Conservation (phyloP, 2,888 invertebrate genomes). For the Lycocerus yunnanus region DNA sequence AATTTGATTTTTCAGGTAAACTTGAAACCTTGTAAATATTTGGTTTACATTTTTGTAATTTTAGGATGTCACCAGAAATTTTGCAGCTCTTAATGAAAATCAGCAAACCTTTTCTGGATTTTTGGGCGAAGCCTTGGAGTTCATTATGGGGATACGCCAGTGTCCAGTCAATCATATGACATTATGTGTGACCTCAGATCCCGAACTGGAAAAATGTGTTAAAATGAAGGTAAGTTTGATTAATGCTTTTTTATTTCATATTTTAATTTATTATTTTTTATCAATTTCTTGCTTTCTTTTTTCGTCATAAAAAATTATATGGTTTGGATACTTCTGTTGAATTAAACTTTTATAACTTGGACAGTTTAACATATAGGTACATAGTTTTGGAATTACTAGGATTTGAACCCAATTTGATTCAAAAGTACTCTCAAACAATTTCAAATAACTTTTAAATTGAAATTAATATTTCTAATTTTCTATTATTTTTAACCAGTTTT, state of each 20-base stretch:
- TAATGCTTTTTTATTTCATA: not conserved
- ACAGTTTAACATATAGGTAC: no score
- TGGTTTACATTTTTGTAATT: conserved; percentile 2
- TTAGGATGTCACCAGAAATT: conserved; percentile 74
- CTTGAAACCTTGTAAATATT: not conserved
- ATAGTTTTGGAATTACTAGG: no score
- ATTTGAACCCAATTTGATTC: no score
- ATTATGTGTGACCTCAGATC: conserved; percentile 88
- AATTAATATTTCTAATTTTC: no score
- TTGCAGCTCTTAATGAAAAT: conserved; percentile 69
- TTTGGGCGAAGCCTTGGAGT: conserved; percentile 68
- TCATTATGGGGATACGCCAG: conserved; percentile 74
- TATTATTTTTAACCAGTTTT: no score
- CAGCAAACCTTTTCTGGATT: conserved; percentile 79
- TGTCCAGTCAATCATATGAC: conserved; percentile 87
- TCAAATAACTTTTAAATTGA: no score
- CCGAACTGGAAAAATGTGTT: conserved; percentile 88
- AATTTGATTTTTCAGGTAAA: conserved; percentile 81
- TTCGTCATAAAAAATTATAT: no score
- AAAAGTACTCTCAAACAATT: no score
- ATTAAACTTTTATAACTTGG: no score
- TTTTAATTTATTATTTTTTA: no score
- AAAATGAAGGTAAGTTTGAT: conserved; percentile 77
- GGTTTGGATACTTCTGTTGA: no score
- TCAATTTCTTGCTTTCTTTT: no score